Evolutionary conservation across 1,140 invertebrate genomes (phyloP).

Genomic region (Hycleus phaleratus): DNA sequence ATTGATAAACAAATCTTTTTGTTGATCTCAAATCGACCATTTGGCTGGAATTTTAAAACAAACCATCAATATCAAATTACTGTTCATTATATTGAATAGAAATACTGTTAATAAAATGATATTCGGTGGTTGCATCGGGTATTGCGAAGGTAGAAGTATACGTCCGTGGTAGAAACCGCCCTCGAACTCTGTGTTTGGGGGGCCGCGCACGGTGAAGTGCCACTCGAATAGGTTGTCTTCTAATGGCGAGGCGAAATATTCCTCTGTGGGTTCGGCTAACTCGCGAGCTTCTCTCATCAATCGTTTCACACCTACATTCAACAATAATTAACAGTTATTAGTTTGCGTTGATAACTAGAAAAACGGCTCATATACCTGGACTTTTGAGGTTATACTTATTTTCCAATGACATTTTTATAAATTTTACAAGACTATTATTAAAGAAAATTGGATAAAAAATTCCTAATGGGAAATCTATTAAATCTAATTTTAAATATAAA

Average conservation of each 20-base stretch:
- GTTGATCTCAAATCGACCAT: conserved; percentile 89
- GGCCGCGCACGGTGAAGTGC: conserved; percentile 93
- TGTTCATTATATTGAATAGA: neutral
- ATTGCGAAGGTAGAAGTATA: conserved; percentile 84
- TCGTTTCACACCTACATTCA: conserved; percentile 74
- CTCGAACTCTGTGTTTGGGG: conserved; percentile 79
- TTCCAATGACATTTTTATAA: conserved; percentile 29
- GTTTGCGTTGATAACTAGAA: neutral
- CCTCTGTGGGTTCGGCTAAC: conserved; percentile 74
- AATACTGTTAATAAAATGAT: conserved; percentile 78
- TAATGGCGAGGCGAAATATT: conserved; percentile 83
- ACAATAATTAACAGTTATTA: conserved; percentile 1
- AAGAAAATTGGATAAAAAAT: too few relatives aligned
- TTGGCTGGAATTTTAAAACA: conserved; percentile 57
- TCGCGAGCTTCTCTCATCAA: conserved; percentile 90
- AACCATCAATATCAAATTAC: conserved; percentile 11
- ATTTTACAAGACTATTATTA: too few relatives aligned
- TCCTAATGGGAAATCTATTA: too few relatives aligned
- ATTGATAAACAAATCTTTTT: conserved; percentile 96
- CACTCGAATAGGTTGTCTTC: conserved; percentile 97
- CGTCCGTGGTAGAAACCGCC: conserved; percentile 86
- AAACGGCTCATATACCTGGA: conserved; percentile 34
- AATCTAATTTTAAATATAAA: too few relatives aligned
- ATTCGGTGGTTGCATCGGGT: conserved; percentile 97
- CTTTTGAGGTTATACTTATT: conserved; percentile 38